A percentile compares a stretch with the other conserved stretches of the same genome.
phyloP scores from a whole-genome alignment of 2,888 invertebrate species.

The Orthosia cruda region DNA sequence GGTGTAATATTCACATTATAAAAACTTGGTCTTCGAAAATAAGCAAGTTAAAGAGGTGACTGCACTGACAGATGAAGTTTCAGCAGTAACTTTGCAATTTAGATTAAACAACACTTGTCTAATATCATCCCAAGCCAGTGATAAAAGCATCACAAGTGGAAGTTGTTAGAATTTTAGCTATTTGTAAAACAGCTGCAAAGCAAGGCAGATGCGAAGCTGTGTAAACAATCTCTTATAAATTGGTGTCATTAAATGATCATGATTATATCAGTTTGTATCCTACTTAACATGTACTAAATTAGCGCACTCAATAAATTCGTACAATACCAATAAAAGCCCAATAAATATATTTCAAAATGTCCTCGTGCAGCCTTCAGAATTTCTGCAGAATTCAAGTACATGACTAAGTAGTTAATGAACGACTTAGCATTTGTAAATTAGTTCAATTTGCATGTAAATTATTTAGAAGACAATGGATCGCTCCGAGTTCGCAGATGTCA shows the following conservation, averaged over 20 bases:
- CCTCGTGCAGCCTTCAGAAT: background rate
- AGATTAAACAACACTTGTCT: background rate
- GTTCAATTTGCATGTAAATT: slow-evolving; percentile 76
- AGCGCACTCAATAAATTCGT: background rate
- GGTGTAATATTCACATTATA: too few species aligned
- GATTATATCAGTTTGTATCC: background rate
- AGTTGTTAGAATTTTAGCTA: too few species aligned
- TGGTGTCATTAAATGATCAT: background rate
- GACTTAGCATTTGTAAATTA: slow-evolving; percentile 73
- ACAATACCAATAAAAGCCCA: background rate
- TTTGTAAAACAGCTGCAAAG: too few species aligned
- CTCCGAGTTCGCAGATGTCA: slow-evolving; percentile 54
- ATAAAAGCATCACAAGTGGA: too few species aligned
- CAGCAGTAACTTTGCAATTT: background rate
- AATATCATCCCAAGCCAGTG: background rate
- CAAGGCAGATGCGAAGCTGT: background rate
- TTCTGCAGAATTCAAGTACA: slow-evolving; percentile 23
- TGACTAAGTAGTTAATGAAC: slow-evolving; percentile 62
- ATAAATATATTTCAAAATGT: slow-evolving; percentile 4
- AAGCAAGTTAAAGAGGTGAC: background rate
- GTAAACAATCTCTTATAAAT: background rate
- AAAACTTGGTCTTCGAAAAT: background rate
- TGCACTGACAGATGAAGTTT: background rate
- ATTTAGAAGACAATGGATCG: slow-evolving; percentile 59
- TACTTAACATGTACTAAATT: background rate